Base-by-base conservation (phyloP, 2,797 vertebrate species). In the Clamator glandarius region DNA sequence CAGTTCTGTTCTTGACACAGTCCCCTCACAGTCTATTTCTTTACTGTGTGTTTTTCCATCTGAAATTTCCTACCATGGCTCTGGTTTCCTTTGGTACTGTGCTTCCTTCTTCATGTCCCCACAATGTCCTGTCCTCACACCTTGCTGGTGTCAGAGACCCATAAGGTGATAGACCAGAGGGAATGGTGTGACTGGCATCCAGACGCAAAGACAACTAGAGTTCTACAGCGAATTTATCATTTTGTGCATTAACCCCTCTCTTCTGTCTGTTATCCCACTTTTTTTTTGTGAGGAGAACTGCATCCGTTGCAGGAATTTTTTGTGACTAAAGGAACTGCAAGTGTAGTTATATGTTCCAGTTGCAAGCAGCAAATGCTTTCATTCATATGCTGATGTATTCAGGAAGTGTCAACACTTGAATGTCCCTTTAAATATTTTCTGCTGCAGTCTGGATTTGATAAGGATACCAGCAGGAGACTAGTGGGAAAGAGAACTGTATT, bases 391-490 rank as follows among this genome's bases (percentile, higher is more conserved):
- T 90, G 81, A 87, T 87, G 44, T n/a, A 64, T 73, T 74, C 90
- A 93, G 87, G 84, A 89, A 93, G 35, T 54, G 33, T 58, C 81
- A 94, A 73, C 68, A 81, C 55, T 84, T 35, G 61, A 92, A 62
- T 89, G 79, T 69, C 90, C 87, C 93, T 96, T 95, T 87, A 93
- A 94, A 94, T 90, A 89, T 91, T 95, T 92, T 91, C 79, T 93
- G 66, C 93, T 94, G 92, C 84, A 80, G 70, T 73, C 82, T 92
- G 81, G 57, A 68, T 94, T 94, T 89, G 90, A 87, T 82, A 90
- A 82, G 91, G 80, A 89, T 63, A 81, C 79, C 42, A 73, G 85
- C 87, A 90, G 63, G 87, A 90, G 80, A 82, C 80, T 90, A 74
- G 84, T 79, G 54, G 59, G 63, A 72, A 92, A 94, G 67, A 84